Evolutionary conservation across 2,797 vertebrate species (phyloP), one percentile per base, ranked within the genome.

Genomic region (Cossypha heuglini): DNA sequence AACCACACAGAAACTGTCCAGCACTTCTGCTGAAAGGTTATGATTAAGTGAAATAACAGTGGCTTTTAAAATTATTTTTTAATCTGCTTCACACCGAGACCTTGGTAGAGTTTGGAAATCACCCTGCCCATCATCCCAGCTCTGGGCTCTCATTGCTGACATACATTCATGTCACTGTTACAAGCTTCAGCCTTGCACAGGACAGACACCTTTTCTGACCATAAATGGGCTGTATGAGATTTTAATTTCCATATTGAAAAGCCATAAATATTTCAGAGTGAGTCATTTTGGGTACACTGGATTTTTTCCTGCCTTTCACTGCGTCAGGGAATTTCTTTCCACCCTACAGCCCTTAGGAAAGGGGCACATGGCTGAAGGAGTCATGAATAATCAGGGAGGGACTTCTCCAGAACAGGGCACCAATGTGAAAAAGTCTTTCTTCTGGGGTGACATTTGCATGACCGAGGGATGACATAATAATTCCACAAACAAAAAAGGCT

Each of bases 371-470:
- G 89, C 89, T 22, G 80, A 96, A 96, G 86, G 66, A 95, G 78
- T 88, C 76, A 76, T 91, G 88, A 97, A 96, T 92, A 95, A 93
- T 80, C 66, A 94, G 80, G 83, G 69, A 88, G 75, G 83, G 81
- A 96, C 67, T 95, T 94, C 84, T 96, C 94, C 88, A 92, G 92
- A 96, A 95, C 62, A 82, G 82, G 90, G 87, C 83, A 74, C 61
- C 29, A 91, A 93, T 94, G 54, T 95, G 86, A 96, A 97, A 64
- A 95, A 92, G 78, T 79, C 95, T 95, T 96, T 97, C 74, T 97
- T 97, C 94, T 95, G 69, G 54, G 83, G 69, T 0, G 80, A 68
- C 77, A 87, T 97, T 97, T 96, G 73, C 96, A 94, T 96, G 96
- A 84, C 83, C 3, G 10, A 96, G 75, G 59, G 28, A 90, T 97